Evolutionary conservation across 2,113 vertebrate genomes (phyloP).

Genomic region (Ailurus styani): DNA sequence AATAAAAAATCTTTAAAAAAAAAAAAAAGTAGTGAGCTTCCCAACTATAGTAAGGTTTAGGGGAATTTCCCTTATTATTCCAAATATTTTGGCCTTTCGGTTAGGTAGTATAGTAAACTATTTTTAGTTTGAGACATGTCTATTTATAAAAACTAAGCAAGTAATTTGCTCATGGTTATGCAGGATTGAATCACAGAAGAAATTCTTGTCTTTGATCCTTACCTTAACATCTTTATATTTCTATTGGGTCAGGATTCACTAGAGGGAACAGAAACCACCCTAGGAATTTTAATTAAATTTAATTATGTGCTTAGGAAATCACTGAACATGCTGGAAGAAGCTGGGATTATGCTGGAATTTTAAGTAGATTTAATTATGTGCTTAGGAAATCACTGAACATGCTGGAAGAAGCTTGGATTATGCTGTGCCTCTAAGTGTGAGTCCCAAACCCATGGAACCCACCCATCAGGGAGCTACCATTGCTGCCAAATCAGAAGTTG

Average conservation of each 20-base stretch:
- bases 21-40: background rate
- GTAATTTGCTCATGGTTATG: background rate
- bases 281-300: background rate
- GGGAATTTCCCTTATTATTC: background rate
- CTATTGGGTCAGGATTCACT: background rate
- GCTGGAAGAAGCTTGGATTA: background rate
- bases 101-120: background rate
- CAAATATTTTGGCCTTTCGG: conserved; percentile 8
- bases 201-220: background rate
- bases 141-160: background rate
- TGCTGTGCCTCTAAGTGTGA: background rate
- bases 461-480: no score
- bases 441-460: background rate
- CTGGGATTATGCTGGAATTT: background rate
- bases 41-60: background rate
- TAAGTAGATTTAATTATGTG: background rate
- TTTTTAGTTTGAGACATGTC: background rate
- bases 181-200: background rate
- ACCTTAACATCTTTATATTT: background rate
- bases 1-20: no score
- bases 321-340: background rate
- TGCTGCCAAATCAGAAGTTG: background rate
- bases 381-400: background rate
- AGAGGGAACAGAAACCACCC: background rate
- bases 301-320: background rate